These are phyloP conservation scores for Lophius piscatorius DNA, from an alignment of 2,113 vertebrate species.

Conservation along the genomic window DNA sequence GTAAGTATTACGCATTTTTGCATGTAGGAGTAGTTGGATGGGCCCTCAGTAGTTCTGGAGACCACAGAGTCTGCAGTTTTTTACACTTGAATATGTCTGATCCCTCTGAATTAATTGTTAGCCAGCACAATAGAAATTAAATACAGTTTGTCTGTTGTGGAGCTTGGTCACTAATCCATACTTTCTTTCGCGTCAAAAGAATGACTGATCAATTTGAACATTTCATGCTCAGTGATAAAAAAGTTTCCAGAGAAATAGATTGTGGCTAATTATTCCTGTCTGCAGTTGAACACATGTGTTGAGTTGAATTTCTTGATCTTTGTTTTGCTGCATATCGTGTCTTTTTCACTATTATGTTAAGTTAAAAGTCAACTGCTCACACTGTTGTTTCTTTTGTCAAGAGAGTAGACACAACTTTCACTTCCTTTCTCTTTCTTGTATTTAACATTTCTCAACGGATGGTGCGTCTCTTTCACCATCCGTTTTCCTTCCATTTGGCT, in stretches of 20 bases:
- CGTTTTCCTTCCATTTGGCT: conserved; percentile 14
- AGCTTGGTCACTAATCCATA: background rate
- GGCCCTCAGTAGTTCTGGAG: background rate
- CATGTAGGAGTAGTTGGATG: conserved; percentile 16
- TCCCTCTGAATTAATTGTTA: conserved; percentile 9
- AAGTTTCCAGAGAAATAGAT: no score
- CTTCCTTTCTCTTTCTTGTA: conserved; percentile 33
- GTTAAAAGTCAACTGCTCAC: no score
- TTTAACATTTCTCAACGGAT: conserved; percentile 20
- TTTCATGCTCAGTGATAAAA: no score
- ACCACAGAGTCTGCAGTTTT: background rate
- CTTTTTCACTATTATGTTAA: no score
- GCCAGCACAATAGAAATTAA: no score
- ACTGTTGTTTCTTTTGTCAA: background rate
- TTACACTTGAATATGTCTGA: no score
- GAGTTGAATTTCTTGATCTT: no score
- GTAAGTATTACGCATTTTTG: conserved; percentile 43
- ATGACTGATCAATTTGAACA: no score
- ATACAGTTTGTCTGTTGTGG: background rate
- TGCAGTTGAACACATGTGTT: no score
- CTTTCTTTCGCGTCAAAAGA: no score
- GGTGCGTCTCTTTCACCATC: conserved; percentile 12
- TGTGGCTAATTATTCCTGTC: no score
- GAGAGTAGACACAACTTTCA: conserved; percentile 33
- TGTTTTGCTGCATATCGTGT: no score